These are phyloP conservation scores for Monopis laevigella DNA, from an alignment of 2,888 invertebrate genomes.

Conservation along the genomic window DNA sequence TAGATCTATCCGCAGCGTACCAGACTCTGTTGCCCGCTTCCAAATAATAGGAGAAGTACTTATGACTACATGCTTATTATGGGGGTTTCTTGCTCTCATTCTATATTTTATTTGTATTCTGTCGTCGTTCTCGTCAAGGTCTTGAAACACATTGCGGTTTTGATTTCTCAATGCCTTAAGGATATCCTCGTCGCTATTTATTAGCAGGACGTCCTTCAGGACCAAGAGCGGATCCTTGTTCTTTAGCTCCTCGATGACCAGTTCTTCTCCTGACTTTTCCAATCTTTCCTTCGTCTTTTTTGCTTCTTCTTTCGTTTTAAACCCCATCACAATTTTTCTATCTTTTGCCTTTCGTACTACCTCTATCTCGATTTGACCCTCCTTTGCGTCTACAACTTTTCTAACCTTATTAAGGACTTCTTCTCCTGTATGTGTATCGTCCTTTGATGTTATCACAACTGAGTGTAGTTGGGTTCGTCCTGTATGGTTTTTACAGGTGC, in stretches of 20 bases:
- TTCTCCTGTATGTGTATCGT: no score
- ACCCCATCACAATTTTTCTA: constrained; percentile 16
- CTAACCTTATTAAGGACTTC: no score
- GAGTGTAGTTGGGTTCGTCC: constrained; percentile 14
- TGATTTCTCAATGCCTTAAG: no score
- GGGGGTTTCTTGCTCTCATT: constrained; percentile 10
- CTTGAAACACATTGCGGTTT: constrained; percentile 8
- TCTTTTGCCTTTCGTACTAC: constrained; percentile 16
- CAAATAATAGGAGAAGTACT: constrained; percentile 4
- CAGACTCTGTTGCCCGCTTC: neutral
- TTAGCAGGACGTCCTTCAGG: no score
- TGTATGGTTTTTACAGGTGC: no score
- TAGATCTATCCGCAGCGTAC: neutral
- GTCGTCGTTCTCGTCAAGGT: neutral
- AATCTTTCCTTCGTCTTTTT: constrained; percentile 13
- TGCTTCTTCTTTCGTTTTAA: constrained; percentile 6
- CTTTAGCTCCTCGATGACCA: constrained; percentile 9
- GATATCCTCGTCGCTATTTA: no score
- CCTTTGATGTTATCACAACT: constrained; percentile 11
- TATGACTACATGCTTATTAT: neutral
- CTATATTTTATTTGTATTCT: constrained; percentile 5
- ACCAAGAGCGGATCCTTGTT: constrained; percentile 15
- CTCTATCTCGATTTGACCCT: constrained; percentile 13
- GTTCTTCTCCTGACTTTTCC: neutral
- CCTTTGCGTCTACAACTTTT: constrained; percentile 13